These are phyloP conservation scores for Delia radicum DNA, from an alignment of 1,140 invertebrate genomes.

Conservation along the genomic window DNA sequence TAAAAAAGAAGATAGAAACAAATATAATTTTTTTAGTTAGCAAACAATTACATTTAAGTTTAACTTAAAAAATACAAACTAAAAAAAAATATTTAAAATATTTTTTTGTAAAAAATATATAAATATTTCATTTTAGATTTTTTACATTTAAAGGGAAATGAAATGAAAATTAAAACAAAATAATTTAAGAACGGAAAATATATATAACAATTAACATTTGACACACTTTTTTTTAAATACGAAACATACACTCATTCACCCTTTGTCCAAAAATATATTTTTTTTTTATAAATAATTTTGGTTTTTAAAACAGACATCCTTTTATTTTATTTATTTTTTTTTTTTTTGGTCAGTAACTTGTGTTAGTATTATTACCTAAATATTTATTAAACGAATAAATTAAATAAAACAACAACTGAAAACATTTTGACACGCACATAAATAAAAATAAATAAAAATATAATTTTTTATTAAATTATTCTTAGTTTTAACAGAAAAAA, in stretches of 20 bases:
- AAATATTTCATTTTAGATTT: no score
- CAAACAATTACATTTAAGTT: slow-evolving; percentile 16
- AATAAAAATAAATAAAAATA: slow-evolving; percentile 7
- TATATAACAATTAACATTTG: slow-evolving; percentile 11
- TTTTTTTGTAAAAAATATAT: no score
- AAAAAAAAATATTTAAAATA: not conserved
- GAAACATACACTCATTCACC: not conserved
- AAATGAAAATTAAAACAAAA: not conserved
- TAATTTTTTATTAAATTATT: not conserved
- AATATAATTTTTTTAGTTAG: slow-evolving; percentile 20
- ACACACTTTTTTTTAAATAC: not conserved
- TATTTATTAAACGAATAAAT: not conserved
- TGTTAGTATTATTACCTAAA: slow-evolving; percentile 8
- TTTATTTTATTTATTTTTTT: not conserved
- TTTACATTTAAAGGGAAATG: no score
- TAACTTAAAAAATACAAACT: not conserved
- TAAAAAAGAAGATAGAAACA: slow-evolving; percentile 21
- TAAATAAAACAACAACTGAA: not conserved
- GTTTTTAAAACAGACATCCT: not conserved
- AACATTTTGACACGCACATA: slow-evolving; percentile 23
- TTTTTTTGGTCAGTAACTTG: not conserved
- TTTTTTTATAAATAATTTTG: no score
- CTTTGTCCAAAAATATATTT: not conserved
- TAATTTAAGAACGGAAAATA: not conserved
- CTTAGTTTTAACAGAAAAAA: not conserved